Conservation (phyloP, 2,797 vertebrate genomes). For the Acipenser ruthenus region DNA sequence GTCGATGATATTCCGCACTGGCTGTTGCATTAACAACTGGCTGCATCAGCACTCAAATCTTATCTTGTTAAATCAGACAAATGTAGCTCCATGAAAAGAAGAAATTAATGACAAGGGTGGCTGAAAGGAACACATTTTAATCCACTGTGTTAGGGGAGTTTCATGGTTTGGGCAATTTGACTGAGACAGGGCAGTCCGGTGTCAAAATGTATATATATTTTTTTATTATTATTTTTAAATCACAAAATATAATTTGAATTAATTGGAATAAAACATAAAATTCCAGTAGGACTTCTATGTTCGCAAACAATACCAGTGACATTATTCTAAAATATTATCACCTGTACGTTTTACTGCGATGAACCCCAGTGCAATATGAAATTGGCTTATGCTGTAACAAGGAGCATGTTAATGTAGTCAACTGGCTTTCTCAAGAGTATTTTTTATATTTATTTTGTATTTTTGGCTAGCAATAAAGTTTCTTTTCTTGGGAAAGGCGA, state of each 20-base stretch:
- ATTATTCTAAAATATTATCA: background rate
- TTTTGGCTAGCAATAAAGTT: background rate
- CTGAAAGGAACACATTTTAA: slow-evolving; percentile 70
- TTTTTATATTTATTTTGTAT: background rate
- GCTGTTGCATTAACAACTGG: slow-evolving; percentile 81
- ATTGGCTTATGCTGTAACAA: background rate
- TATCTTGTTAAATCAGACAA: slow-evolving; percentile 98
- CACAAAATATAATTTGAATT: slow-evolving; percentile 1
- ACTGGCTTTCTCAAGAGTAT: background rate
- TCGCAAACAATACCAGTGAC: background rate
- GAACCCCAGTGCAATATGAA: background rate
- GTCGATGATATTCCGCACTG: slow-evolving; percentile 71
- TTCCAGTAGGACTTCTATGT: background rate
- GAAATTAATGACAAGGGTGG: slow-evolving; percentile 66
- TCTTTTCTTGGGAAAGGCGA: background rate
- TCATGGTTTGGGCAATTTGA: slow-evolving; percentile 42
- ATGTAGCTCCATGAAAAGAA: slow-evolving; percentile 84
- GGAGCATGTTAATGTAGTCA: slow-evolving; percentile 1
- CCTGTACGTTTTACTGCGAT: no score
- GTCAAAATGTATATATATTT: slow-evolving; percentile 32
- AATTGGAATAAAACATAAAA: slow-evolving; percentile 1
- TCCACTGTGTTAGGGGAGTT: slow-evolving; percentile 65
- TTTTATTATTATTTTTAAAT: background rate
- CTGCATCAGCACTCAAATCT: slow-evolving; percentile 91
- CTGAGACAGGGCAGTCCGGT: slow-evolving; percentile 36